phyloP scores from a whole-genome alignment of 2,888 invertebrate species.

The Dryobotodes eremita region DNA sequence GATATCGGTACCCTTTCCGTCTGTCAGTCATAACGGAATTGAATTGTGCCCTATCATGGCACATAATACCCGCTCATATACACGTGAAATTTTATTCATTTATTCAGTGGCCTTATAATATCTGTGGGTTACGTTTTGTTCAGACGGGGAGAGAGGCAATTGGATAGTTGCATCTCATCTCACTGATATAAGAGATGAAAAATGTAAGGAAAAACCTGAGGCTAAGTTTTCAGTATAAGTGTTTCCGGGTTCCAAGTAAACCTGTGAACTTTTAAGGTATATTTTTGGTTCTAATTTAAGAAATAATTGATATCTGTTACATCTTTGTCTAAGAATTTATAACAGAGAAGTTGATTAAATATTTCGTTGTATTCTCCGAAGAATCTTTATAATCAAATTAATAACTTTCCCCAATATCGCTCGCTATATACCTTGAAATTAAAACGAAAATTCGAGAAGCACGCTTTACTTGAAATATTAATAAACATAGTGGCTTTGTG shows the following conservation, averaged over 20 bases:
- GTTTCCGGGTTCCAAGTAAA: background rate
- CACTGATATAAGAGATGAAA: background rate
- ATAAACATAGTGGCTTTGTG: conserved; percentile 23
- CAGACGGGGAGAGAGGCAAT: conserved; percentile 17
- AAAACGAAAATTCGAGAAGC: conserved; percentile 9
- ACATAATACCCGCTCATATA: conserved; percentile 56
- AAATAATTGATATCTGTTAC: background rate
- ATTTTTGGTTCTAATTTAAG: background rate
- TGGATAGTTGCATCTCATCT: conserved; percentile 29
- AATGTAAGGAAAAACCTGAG: background rate
- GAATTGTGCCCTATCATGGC: conserved; percentile 61
- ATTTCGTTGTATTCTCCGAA: background rate
- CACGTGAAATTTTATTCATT: conserved; percentile 62
- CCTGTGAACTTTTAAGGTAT: background rate
- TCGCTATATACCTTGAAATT: background rate
- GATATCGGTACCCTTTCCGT: conserved; percentile 55
- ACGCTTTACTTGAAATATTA: conserved; percentile 23
- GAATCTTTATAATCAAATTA: conserved; percentile 25
- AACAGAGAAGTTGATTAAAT: background rate
- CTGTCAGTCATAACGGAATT: conserved; percentile 60
- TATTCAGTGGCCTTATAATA: conserved; percentile 59
- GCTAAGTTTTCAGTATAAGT: background rate
- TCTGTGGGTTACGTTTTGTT: conserved; percentile 39
- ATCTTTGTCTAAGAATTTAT: background rate
- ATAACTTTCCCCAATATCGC: conserved; percentile 1